These are phyloP conservation scores for Zygogramma bicolorata DNA, from an alignment of 2,888 invertebrate genomes.

Conservation along the genomic window DNA sequence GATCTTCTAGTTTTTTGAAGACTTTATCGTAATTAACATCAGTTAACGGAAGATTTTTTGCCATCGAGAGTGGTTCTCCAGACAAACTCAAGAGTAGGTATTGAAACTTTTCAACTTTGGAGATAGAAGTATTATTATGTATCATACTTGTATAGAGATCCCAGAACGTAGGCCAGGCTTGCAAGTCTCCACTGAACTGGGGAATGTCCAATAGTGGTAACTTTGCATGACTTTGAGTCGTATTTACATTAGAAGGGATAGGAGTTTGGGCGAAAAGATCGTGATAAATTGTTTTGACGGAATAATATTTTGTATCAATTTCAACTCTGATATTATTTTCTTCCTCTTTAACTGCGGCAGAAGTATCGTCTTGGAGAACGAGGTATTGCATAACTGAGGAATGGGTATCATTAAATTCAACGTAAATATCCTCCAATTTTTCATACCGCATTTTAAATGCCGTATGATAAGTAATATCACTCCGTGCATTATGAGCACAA, in stretches of 20 bases:
- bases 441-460: too few relatives aligned
- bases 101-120: constrained; percentile 16
- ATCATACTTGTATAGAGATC: background rate
- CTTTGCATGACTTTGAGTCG: background rate
- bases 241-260: background rate
- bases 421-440: too few relatives aligned
- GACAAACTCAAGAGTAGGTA: background rate
- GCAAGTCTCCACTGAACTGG: background rate
- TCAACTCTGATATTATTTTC: background rate
- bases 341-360: background rate
- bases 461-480: too few relatives aligned
- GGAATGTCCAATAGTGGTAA: background rate
- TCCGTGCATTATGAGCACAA: too few relatives aligned
- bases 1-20: background rate
- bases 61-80: background rate
- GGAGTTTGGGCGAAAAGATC: background rate
- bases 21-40: background rate
- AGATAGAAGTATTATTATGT: too few relatives aligned
- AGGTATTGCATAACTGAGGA: too few relatives aligned
- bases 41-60: background rate
- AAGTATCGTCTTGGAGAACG: background rate
- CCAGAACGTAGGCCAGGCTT: constrained; percentile 5
- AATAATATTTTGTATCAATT: constrained; percentile 1
- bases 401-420: too few relatives aligned
- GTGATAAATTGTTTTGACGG: background rate